These are phyloP conservation scores for Cinara cedri DNA, from an alignment of 2,888 invertebrate species.

Conservation along the genomic window DNA sequence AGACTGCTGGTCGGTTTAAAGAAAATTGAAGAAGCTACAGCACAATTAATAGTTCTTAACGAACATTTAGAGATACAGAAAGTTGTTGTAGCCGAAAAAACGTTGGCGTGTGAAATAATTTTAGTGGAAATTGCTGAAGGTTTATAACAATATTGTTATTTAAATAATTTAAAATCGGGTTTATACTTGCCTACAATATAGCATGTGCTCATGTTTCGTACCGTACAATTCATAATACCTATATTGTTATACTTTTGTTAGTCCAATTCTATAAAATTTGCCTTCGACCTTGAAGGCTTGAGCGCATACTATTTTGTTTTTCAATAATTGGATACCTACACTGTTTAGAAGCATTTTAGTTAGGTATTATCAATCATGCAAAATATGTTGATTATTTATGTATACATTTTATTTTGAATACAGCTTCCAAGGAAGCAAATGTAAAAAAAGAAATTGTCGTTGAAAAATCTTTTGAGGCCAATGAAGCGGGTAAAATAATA, in stretches of 20 bases:
- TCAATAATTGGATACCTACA: neutral
- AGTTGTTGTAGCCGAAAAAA: constrained; percentile 80
- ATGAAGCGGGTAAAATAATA: constrained; percentile 75
- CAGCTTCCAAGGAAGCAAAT: constrained; percentile 42
- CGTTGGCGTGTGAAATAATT: constrained; percentile 79
- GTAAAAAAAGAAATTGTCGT: constrained; percentile 69
- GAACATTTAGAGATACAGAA: constrained; percentile 81
- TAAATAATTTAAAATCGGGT: neutral
- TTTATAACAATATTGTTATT: constrained; percentile 59
- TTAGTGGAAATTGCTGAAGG: constrained; percentile 76
- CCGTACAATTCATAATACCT: no score
- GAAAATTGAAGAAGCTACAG: constrained; percentile 88
- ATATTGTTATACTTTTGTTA: no score
- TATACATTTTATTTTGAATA: neutral
- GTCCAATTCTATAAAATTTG: neutral
- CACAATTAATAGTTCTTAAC: constrained; percentile 80
- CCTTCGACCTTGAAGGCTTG: no score
- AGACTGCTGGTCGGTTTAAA: constrained; percentile 73
- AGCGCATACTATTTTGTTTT: no score
- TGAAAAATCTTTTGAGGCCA: constrained; percentile 80
- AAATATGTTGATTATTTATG: neutral
- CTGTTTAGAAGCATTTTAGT: neutral
- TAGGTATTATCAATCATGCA: neutral
- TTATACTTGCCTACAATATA: no score
- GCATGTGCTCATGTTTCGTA: no score